These are phyloP conservation scores for Hemicrepidius hirtus DNA, from an alignment of 2,888 invertebrate species.

Conservation along the genomic window DNA sequence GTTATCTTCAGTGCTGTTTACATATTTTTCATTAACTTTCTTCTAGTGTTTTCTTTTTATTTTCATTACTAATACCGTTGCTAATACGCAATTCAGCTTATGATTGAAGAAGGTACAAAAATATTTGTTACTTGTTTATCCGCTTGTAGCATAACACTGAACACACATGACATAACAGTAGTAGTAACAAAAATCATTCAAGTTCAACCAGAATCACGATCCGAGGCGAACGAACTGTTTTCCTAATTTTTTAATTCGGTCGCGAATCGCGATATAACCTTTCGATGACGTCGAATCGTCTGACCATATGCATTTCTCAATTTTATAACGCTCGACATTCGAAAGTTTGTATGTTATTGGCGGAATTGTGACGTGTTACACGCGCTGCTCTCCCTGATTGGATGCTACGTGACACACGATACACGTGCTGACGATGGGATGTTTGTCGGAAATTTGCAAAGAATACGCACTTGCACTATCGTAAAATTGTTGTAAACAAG, in stretches of 20 bases:
- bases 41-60: no score
- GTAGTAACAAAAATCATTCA: conserved; percentile 4
- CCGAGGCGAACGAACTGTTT: conserved; percentile 29
- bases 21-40: no score
- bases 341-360: conserved; percentile 23
- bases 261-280: conserved; percentile 11
- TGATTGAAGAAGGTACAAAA: no score
- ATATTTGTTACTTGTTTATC: not conserved
- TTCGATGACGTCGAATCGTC: conserved; percentile 14
- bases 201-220: not conserved
- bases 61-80: no score
- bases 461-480: conserved; percentile 16
- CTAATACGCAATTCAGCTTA: no score
- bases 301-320: conserved; percentile 21
- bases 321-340: conserved; percentile 22
- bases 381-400: not conserved
- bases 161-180: conserved; percentile 21
- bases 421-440: conserved; percentile 12
- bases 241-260: conserved; percentile 23
- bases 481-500: not conserved
- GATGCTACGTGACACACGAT: not conserved
- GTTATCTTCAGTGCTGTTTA: no score
- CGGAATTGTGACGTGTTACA: conserved; percentile 9
- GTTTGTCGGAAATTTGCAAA: not conserved
- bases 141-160: not conserved